Conservation (phyloP, 2,797 vertebrate genomes). For the Psittacula derbiana region DNA sequence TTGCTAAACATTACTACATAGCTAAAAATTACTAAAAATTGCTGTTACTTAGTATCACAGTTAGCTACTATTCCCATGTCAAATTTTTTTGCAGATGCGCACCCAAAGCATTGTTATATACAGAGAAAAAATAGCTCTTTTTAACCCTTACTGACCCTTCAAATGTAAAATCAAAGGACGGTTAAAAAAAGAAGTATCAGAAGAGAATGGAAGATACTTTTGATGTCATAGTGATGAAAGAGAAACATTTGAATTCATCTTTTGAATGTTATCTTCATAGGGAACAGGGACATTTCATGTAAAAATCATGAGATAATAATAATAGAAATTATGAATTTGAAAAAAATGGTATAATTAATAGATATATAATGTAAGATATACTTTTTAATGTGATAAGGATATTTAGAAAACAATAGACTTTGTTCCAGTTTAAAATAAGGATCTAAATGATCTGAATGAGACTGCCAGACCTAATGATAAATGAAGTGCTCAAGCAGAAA, state of each 20-base stretch:
- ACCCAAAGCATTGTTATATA: not conserved
- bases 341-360: not conserved
- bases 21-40: not conserved
- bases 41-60: not conserved
- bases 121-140: not conserved
- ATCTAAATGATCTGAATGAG: not conserved
- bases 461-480: not conserved
- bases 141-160: not conserved
- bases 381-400: not conserved
- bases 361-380: not conserved
- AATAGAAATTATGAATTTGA: not conserved
- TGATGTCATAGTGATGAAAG: not conserved
- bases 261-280: not conserved
- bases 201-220: not conserved
- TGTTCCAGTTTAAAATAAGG: not conserved
- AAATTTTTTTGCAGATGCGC: not conserved
- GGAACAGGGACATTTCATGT: not conserved
- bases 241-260: not conserved
- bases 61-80: not conserved
- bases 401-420: not conserved
- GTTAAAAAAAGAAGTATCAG: not conserved
- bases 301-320: not conserved
- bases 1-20: not conserved
- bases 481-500: not conserved
- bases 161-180: not conserved